A percentile compares a stretch with the other conserved stretches of the same genome.
These are phyloP conservation scores for Drosophila nikananu DNA, from an alignment of 1,140 invertebrate genomes.

Conservation along the genomic window DNA sequence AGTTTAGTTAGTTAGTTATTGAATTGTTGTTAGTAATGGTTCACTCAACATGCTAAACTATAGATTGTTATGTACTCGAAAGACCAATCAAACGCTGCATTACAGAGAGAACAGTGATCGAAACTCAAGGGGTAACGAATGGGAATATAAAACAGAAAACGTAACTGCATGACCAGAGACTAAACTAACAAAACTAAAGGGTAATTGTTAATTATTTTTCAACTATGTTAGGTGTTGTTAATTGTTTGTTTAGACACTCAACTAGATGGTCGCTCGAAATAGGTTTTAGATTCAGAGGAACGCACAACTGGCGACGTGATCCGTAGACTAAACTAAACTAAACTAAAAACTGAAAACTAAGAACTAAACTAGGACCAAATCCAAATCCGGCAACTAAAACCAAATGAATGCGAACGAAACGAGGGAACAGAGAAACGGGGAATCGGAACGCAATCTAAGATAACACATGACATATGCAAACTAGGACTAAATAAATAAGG, in stretches of 20 bases:
- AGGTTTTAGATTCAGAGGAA: slow-evolving; percentile 53
- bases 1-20: slow-evolving; percentile 36
- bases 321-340: slow-evolving; percentile 40
- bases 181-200: slow-evolving; percentile 66
- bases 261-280: slow-evolving; percentile 52
- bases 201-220: slow-evolving; percentile 31
- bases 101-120: slow-evolving; percentile 57
- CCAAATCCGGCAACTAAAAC: slow-evolving; percentile 22
- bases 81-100: slow-evolving; percentile 77
- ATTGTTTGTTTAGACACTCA: slow-evolving; percentile 68
- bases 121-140: slow-evolving; percentile 27
- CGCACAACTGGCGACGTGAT: slow-evolving; percentile 59
- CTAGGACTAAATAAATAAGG: slow-evolving; percentile 65
- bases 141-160: slow-evolving; percentile 26
- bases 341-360: not conserved
- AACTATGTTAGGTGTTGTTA: slow-evolving; percentile 33
- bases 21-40: slow-evolving; percentile 38
- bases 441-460: slow-evolving; percentile 28
- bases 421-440: slow-evolving; percentile 10
- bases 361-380: slow-evolving; percentile 18
- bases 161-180: slow-evolving; percentile 74
- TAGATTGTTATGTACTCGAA: slow-evolving; percentile 54
- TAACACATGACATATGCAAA: slow-evolving; percentile 70
- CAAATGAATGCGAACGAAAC: slow-evolving; percentile 41
- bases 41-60: slow-evolving; percentile 79